Percentiles rank a stretch among this genome's conserved stretches.
Evolutionary conservation across 2,888 invertebrate genomes (phyloP).

Genomic region (Neoascia interrupta): DNA sequence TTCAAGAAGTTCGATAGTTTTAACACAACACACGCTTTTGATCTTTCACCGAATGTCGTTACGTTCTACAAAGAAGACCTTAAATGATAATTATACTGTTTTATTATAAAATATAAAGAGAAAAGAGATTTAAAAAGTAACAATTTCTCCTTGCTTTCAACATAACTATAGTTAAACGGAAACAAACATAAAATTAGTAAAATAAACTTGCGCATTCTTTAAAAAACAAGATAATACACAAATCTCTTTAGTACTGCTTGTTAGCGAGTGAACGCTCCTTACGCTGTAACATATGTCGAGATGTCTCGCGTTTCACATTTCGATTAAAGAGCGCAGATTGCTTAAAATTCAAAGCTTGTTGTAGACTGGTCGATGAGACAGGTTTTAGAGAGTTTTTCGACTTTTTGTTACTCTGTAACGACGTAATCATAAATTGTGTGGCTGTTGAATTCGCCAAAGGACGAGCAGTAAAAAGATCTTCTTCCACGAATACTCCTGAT

Average conservation of each 20-base stretch:
- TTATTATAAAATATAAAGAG: conserved; percentile 9
- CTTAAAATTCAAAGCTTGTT: conserved; percentile 71
- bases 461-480: conserved; percentile 52
- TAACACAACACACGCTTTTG: too few species aligned
- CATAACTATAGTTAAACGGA: too few species aligned
- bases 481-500: conserved; percentile 72
- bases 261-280: conserved; percentile 54
- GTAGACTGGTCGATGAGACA: conserved; percentile 1
- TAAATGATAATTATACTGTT: too few species aligned
- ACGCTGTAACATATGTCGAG: conserved; percentile 70
- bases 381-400: conserved; percentile 11
- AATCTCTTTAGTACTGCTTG: conserved; percentile 26
- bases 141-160: too few species aligned
- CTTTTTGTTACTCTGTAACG: conserved; percentile 47
- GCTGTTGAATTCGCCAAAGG: conserved; percentile 35
- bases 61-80: too few species aligned
- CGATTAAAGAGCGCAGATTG: conserved; percentile 66
- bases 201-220: too few species aligned
- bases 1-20: too few species aligned
- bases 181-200: too few species aligned
- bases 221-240: too few species aligned
- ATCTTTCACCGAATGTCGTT: too few species aligned
- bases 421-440: conserved; percentile 65
- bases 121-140: neutral
- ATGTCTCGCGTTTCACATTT: conserved; percentile 63